These are phyloP conservation scores for Aptenodytes patagonicus DNA, from an alignment of 2,113 vertebrate species.

Conservation along the genomic window DNA sequence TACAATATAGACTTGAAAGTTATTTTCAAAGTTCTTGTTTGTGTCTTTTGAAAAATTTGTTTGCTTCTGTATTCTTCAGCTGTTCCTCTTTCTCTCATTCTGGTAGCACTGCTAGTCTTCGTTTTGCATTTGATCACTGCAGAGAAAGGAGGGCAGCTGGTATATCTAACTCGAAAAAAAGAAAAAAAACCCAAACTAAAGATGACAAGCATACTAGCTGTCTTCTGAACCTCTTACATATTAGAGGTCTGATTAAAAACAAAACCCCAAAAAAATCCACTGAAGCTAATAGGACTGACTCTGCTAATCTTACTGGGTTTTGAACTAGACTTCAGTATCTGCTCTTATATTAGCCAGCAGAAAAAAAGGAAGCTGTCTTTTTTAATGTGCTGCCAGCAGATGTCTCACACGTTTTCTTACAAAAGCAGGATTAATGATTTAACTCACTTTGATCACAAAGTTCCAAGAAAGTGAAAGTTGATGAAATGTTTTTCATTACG, in stretches of 20 bases:
- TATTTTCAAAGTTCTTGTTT: background rate
- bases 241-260: background rate
- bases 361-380: background rate
- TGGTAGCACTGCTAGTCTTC: background rate
- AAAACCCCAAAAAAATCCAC: background rate
- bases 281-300: background rate
- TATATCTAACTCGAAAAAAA: background rate
- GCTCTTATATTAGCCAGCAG: background rate
- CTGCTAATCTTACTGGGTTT: background rate
- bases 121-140: background rate
- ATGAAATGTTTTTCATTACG: background rate
- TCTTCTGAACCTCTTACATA: background rate
- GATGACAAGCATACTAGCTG: background rate
- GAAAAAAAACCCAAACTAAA: accelerated
- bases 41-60: background rate
- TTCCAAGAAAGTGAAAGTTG: background rate
- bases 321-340: background rate
- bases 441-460: background rate
- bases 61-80: background rate
- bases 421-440: background rate
- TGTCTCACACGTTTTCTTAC: background rate
- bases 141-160: background rate
- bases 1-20: accelerated
- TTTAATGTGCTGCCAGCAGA: slow-evolving; percentile 6
- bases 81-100: background rate